Conservation (phyloP, 92 coral and sea anemone genomes). For the Epizoanthus rinbou region DNA sequence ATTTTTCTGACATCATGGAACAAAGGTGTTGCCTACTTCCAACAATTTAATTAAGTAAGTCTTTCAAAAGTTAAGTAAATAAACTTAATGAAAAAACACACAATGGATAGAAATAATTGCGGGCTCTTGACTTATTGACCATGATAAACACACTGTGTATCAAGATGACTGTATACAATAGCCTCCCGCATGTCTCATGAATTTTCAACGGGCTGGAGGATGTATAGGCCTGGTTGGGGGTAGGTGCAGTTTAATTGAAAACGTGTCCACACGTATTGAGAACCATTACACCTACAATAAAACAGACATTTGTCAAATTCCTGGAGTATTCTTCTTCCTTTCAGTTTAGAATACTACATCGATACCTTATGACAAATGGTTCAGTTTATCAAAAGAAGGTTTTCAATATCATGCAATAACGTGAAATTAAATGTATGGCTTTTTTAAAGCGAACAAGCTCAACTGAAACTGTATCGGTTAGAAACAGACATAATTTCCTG, state of each 20-base stretch:
- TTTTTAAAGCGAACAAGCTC: too few relatives aligned
- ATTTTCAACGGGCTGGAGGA: slow-evolving; percentile 37
- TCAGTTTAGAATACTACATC: neutral
- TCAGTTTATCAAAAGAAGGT: neutral
- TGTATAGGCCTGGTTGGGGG: slow-evolving; percentile 80
- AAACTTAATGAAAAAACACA: slow-evolving; percentile 92
- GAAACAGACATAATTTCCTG: slow-evolving; percentile 29
- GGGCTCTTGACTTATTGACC: slow-evolving; percentile 51
- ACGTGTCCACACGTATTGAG: slow-evolving; percentile 43
- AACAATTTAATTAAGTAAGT: slow-evolving; percentile 88
- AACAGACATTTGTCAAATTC: slow-evolving; percentile 50
- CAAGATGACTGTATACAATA: slow-evolving; percentile 47
- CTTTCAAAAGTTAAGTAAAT: slow-evolving; percentile 89
- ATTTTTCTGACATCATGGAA: slow-evolving; percentile 30
- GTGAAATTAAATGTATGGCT: too few relatives aligned
- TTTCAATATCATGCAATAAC: slow-evolving; percentile 6
- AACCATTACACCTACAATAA: slow-evolving; percentile 44
- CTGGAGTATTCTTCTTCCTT: slow-evolving; percentile 23
- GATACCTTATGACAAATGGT: neutral
- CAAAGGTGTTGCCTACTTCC: slow-evolving; percentile 44
- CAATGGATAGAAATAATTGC: slow-evolving; percentile 63
- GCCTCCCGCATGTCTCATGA: slow-evolving; percentile 54
- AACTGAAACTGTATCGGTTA: neutral
- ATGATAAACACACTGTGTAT: slow-evolving; percentile 56
- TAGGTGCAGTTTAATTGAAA: slow-evolving; percentile 40